Evolutionary conservation across 2,797 vertebrate genomes (phyloP).

Genomic region (Zalophus californianus): DNA sequence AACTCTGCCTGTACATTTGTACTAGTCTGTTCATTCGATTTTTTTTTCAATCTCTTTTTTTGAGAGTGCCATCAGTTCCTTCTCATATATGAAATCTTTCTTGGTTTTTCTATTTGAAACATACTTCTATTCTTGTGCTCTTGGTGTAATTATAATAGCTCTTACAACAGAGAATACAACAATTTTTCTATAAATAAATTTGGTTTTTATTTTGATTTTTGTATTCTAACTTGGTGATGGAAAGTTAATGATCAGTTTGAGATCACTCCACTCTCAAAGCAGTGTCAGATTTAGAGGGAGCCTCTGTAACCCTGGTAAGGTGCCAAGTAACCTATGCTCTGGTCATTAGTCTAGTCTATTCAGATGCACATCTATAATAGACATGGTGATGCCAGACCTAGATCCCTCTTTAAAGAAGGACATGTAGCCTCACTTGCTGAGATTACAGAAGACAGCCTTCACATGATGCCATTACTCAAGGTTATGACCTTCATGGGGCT

Average conservation of each 20-base stretch:
- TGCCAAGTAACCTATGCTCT: background rate
- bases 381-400: background rate
- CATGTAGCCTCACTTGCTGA: background rate
- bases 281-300: background rate
- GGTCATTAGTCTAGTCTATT: background rate
- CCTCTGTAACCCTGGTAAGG: no score
- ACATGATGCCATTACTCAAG: background rate
- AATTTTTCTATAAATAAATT: background rate
- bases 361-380: background rate
- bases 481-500: background rate
- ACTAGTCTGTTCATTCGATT: background rate
- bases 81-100: background rate
- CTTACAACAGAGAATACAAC: background rate
- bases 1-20: background rate
- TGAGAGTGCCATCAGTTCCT: background rate
- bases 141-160: background rate
- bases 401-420: background rate
- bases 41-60: background rate
- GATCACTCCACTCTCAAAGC: background rate
- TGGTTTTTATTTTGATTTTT: conserved; percentile 2
- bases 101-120: background rate
- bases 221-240: background rate
- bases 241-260: background rate
- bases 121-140: background rate
- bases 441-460: background rate